Base-by-base conservation (phyloP, 2,797 vertebrate species). In the Pempheris klunzingeri region DNA sequence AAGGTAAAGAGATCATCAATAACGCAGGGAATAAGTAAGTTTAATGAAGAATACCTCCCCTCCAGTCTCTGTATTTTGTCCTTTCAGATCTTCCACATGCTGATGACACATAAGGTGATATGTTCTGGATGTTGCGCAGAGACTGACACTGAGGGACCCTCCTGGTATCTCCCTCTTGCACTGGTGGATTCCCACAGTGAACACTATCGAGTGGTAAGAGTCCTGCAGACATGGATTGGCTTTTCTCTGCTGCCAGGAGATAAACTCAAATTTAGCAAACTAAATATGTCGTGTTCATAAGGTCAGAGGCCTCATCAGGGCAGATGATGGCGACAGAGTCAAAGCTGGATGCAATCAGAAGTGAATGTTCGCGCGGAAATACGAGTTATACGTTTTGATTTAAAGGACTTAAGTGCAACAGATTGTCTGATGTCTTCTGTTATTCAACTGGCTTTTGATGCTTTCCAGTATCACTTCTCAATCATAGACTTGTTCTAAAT, bases 51-150 rank as follows among this genome's bases (percentile, higher is more conserved):
- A 14, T 3, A 41, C 9, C 22, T 68, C 9, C 43, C 34, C 0
- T 20, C 0, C 10, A 18, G 0, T 17, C 3, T 63, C 1, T 80
- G 7, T 64, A 7, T 67, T 17, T 44, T 82, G 1, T 77, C 5
- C 74, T 57, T 79, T 46, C 65, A 95, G 94, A 66, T 81, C 4
- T 95, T 94, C 60, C 34, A 80, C n/a, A 93, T 92, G 38, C 2
- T 30, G 58, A 24, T 92, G 65, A 84, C n/a, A 1, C 82, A 90
- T 58, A 83, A 22, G 15, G 89, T 55, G 17, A 75, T 0, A 17
- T 95, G 94, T 38, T 4, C 0, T 7, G 0, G 0, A 0, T 78
- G 78, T 59, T 0, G 0, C 0, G 0, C 0, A 43, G 7, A 18
- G 7, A 60, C 3, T 0, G 2, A 43, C 17, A 38, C 50, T 0